Base-by-base conservation (phyloP, 2,797 vertebrate species). In the Hipposideros larvatus region DNA sequence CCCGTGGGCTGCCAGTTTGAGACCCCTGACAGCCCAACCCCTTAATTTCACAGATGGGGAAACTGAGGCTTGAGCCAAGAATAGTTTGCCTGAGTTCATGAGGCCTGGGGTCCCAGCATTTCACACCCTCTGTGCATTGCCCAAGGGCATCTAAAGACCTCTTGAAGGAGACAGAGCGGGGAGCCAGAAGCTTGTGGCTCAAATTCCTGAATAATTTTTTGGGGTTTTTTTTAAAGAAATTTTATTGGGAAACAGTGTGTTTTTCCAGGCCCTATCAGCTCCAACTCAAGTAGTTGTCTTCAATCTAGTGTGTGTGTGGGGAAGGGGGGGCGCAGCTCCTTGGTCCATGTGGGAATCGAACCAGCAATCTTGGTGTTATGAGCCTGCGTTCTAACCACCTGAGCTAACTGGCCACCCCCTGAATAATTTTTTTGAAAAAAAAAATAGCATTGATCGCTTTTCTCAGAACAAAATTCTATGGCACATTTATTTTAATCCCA, bases 361-460 rank as follows among this genome's bases (percentile, higher is more conserved):
- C 43, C 43, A 9, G 9, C 43, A 6, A 43, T 4, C 43, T 43
- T 43, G 43, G 9, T 6, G 43, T 43, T 43, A 43, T 43, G 43
- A 43, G 43, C 43, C 43, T 43, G 43, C 9, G 43, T 9, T 43
- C 43, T 43, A 43, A 43, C 43, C 43, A 43, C 43, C 43, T 43
- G 43, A 43, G 43, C 43, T 43, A 43, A 43, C 43, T 43, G 43
- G 43, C 43, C 43, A 9, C 43, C 43, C 43, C 43, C 43, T 43
- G 31, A 59, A 46, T 48, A 79, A 43, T 43, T 43, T 43, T 43
- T 43, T 43, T 43, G 9, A 43, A 43, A 59, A 63, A 66, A 8
- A 94, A 66, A 90, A 61, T 24, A 87, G 24, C 26, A 68, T 65
- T 53, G 77, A 77, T 82, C 71, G 18, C 15, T 94, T 97, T 92